Base-by-base conservation (phyloP, 2,797 vertebrate species). In the Pipistrellus pygmaeus region DNA sequence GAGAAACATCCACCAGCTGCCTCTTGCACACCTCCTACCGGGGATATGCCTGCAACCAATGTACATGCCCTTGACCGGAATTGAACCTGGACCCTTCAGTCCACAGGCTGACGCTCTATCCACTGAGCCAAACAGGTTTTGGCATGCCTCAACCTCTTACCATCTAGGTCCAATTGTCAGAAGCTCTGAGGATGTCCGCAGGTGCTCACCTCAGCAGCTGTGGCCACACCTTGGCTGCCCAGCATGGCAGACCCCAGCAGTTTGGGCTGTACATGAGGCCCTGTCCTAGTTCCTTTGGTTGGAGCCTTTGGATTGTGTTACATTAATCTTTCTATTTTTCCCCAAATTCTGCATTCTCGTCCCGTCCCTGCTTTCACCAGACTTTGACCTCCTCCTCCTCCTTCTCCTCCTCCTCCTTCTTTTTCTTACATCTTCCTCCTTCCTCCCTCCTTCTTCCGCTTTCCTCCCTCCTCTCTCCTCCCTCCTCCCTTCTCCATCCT, bases 341-440 rank as follows among this genome's bases (percentile, higher is more conserved):
- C 9, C 84, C 3, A 9, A 66, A 41, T 78, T 80, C n/a, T 73
- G 73, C 32, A 55, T 93, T 20, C 71, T 51, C 85, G 12, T 25
- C 15, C 55, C 86, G 10, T 25, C 12, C 10, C 69, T 13, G 48
- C 0, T 46, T 18, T 89, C 32, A 83, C 75, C 23, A 48, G 85
- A 97, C 35, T 86, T 77, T 92, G n/a, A 90, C 80, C 44, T 11
- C 44, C 44, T 44, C 44, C 44, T 44, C 44, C 44, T 44, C 44
- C 44, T 44, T 10, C 44, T 44, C 44, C 44, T 44, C 44, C 44
- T 44, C 44, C 44, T 44, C 5, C 44, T 44, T 44, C 44, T 44
- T 41, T 41, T 41, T 41, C 38, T 41, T 41, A 7, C 38, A 6
- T 41, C 44, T 11, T 44, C 44, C 44, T 44, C 8, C 44, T 44